phyloP scores from a whole-genome alignment of 2,888 invertebrate species.

The Sphaerophoria taeniata region DNA sequence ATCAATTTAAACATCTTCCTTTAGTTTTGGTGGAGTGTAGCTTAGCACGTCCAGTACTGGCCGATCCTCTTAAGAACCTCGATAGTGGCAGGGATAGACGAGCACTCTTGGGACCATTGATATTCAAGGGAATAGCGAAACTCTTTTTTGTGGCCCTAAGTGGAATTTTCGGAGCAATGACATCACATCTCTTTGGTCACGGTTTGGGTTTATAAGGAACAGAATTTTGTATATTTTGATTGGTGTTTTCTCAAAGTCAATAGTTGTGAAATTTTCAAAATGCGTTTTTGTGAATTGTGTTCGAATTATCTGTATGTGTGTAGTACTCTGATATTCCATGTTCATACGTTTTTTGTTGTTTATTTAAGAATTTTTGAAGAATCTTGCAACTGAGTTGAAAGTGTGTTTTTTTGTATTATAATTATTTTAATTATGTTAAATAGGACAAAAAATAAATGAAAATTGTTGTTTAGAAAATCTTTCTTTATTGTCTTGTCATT shows the following conservation, averaged over 20 bases:
- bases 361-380: conserved; percentile 23
- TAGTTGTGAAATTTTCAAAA: neutral
- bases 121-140: conserved; percentile 1
- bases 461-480: no score
- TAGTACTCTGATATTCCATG: neutral
- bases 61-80: neutral
- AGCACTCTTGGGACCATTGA: neutral
- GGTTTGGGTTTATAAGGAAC: neutral
- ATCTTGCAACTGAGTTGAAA: neutral
- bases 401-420: no score
- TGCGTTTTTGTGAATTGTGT: conserved; percentile 28
- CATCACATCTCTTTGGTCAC: conserved; percentile 20
- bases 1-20: neutral
- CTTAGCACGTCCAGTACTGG: conserved; percentile 4
- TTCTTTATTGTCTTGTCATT: no score
- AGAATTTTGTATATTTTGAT: neutral
- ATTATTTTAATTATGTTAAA: neutral
- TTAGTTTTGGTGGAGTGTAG: conserved; percentile 14
- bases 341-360: conserved; percentile 11
- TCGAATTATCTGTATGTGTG: neutral
- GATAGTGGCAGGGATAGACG: conserved; percentile 23
- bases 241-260: neutral
- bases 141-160: conserved; percentile 11
- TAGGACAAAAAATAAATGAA: no score
- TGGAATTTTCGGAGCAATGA: conserved; percentile 31